These are phyloP conservation scores for Endotricha flammealis DNA, from an alignment of 2,888 invertebrate genomes.

Conservation along the genomic window DNA sequence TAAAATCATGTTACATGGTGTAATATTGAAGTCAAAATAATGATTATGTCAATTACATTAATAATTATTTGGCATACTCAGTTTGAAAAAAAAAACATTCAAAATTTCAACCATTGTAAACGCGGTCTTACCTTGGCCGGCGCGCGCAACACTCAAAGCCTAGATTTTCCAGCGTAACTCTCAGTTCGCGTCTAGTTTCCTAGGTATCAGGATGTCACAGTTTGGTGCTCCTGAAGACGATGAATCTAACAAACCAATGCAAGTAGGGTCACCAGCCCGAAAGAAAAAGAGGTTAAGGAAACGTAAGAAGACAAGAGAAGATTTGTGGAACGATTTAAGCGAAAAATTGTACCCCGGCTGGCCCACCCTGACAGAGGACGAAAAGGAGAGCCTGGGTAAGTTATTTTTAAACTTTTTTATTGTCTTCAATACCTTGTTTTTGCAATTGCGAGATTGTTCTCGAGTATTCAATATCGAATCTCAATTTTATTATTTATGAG, in stretches of 20 bases:
- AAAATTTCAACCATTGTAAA: not conserved
- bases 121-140: not conserved
- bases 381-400: not conserved
- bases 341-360: not conserved
- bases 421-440: too few relatives aligned
- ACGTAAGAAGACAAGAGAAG: not conserved
- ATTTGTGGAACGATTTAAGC: not conserved
- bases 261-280: not conserved
- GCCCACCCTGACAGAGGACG: not conserved
- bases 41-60: too few relatives aligned
- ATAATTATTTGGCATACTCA: too few relatives aligned
- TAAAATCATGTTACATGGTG: too few relatives aligned
- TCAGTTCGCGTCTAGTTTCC: not conserved
- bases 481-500: too few relatives aligned
- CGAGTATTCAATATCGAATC: too few relatives aligned
- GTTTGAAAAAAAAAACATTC: not conserved
- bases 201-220: not conserved
- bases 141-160: not conserved
- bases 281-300: not conserved
- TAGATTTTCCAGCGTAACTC: not conserved
- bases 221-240: not conserved
- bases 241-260: not conserved
- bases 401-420: not conserved
- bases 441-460: too few relatives aligned
- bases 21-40: too few relatives aligned